Evolutionary conservation across 2,113 vertebrate genomes (phyloP), one percentile per base, ranked within the genome.

Genomic region (Cyanoderma ruficeps): DNA sequence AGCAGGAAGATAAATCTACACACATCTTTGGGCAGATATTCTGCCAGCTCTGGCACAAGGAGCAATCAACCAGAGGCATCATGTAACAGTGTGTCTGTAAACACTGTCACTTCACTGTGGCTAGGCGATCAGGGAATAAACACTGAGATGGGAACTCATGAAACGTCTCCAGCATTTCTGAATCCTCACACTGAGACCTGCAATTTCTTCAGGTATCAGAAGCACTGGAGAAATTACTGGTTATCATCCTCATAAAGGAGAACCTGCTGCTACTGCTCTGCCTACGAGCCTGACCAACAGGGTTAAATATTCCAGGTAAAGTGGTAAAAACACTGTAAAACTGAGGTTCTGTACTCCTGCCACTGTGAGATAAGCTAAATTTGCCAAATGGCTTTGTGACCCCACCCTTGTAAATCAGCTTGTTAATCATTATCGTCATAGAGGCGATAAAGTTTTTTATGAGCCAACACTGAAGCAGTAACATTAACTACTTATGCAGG

Each of bases 401-500:
- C 82, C 89, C 94, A 89, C 96, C 96, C 89, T 96, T 91, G 90
- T 92, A 97, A 93, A 96, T 95, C 93, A 90, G 89, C 37, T 91
- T 91, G 97, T 97, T 97, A 97, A 97, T 97, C 96, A 97, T 97
- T 96, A 97, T 97, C 20, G 4, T 90, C 76, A 82, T 7, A 84
- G 68, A 74, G 47, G 80, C 1, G 89, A 96, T 96, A 97, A 96
- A 91, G 76, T 27, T 93, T 89, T 96, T 96, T 96, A 96, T 91
- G 93, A 91, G 90, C 81, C 95, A 94, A 92, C 93, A 92, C 47
- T 55, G 79, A 96, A 90, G 93, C 79, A 91, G 92, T 90, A 97
- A 96, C 81, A 90, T 71, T 81, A 96, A 96, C 94, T 83, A 75
- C 81, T 88, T 65, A n/a, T 84, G 86, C 57, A 96, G 87, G 57